Base-by-base conservation (phyloP, 2,888 invertebrate genomes). In the Acrobasis repandana region DNA sequence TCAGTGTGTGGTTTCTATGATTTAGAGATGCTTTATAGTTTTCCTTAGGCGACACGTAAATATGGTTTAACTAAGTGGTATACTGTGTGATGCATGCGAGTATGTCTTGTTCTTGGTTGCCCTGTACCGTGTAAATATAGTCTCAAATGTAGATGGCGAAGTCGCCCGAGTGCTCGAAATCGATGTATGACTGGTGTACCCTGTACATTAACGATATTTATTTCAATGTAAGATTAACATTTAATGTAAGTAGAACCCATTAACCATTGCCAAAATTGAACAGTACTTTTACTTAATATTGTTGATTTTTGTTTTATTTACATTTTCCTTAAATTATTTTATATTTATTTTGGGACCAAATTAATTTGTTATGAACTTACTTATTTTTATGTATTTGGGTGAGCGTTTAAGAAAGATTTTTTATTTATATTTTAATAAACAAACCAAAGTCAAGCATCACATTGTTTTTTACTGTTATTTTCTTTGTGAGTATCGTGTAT, bases 321-420 rank as follows among this genome's bases (percentile, higher is more conserved):
- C 77, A 76, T 80, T 84, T 85, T 82, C 79, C 74, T 87, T 87
- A 88, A 85, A 86, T 86, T 88, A 86, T 90, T 86, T 86, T 77
- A 80, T 88, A 90, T 90, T 91, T 90, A 91, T 92, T 90, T 91
- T 82, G 92, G 91, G 92, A 93, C 89, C 90, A 93, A 93, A 92
- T 90, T 90, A 89, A 89, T 91, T 92, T 92, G 91, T 92, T 91
- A 84, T 85, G 79, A 87, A 82, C 83, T 85, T 88, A 76, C 85
- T 80, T 79, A 78, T 83, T 74, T 60, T 91, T 88, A 86, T 85
- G 86, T 87, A 88, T 87, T 86, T 83, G 81, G 83, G 84, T 88
- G 90, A 80, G 82, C 89, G 86, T 90, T 86, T 83, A 84, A 84
- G 82, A 85, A 80, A 88, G 82, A 79, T 80, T 88, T 87, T 80